phyloP scores from a whole-genome alignment of 2,113 vertebrate genomes.

The Apus apus region DNA sequence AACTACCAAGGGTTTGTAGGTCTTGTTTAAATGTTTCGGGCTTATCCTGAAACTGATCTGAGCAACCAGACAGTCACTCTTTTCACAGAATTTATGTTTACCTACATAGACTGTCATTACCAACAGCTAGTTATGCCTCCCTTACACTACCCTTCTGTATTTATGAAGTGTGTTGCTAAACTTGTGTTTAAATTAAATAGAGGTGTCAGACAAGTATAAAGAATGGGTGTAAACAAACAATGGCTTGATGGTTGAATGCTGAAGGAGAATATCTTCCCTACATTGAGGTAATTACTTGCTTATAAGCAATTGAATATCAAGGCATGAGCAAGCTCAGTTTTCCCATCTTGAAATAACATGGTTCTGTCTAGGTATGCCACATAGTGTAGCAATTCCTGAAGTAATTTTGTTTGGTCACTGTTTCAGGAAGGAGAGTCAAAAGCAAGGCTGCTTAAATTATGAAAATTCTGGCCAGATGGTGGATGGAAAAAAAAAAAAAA shows the following conservation, averaged over 20 bases:
- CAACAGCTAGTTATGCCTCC: background rate
- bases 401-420: background rate
- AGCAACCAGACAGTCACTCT: background rate
- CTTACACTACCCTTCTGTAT: background rate
- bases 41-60: background rate
- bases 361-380: background rate
- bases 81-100: background rate
- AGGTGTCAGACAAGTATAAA: background rate
- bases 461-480: background rate
- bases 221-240: background rate
- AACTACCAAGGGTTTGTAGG: background rate
- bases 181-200: background rate
- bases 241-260: background rate
- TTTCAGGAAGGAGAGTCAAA: background rate
- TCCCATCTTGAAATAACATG: fast-evolving
- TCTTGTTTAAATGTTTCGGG: background rate
- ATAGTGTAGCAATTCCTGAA: background rate
- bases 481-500: too few species aligned
- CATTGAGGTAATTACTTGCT: background rate
- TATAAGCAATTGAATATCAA: background rate
- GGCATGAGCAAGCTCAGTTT: background rate
- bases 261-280: background rate
- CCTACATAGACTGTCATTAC: background rate
- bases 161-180: background rate
- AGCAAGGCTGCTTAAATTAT: background rate